A percentile compares a stretch with the other conserved stretches of the same genome.
These are phyloP conservation scores for Drosophila murphyi DNA, from an alignment of 1,140 invertebrate species.

Conservation along the genomic window DNA sequence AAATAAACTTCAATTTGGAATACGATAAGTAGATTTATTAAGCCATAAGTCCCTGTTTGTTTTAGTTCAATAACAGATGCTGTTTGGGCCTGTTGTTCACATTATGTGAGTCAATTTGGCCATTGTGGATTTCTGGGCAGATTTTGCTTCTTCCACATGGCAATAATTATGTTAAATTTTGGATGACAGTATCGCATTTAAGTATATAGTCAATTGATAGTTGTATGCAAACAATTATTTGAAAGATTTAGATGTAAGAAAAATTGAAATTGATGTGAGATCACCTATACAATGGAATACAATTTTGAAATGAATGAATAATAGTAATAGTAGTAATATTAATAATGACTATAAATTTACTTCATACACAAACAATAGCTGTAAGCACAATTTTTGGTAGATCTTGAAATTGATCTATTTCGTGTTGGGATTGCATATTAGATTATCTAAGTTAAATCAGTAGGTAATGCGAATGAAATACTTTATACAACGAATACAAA, in stretches of 20 bases:
- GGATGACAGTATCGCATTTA: constrained; percentile 4
- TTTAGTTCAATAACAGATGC: background rate
- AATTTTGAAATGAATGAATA: constrained; percentile 7
- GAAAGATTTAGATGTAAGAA: constrained; percentile 15
- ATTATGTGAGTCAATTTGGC: background rate
- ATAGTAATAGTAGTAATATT: constrained; percentile 1
- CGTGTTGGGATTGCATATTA: background rate
- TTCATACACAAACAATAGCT: constrained; percentile 18
- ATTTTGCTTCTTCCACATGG: background rate
- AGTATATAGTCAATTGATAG: constrained; percentile 15
- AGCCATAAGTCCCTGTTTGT: constrained; percentile 1
- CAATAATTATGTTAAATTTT: background rate
- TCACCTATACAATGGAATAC: constrained; percentile 27
- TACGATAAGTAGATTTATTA: background rate
- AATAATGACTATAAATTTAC: constrained; percentile 20
- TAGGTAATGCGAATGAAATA: background rate
- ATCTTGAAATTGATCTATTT: constrained; percentile 8
- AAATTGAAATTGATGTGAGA: constrained; percentile 21
- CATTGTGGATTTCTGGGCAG: no score
- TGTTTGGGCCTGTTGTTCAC: background rate
- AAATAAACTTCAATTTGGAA: background rate
- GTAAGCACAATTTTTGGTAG: constrained; percentile 12
- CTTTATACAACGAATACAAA: constrained; percentile 1
- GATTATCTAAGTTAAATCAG: background rate
- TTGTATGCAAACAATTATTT: background rate